These are phyloP conservation scores for Tetranychus truncatus DNA, from an alignment of 2,888 invertebrate species.

Conservation along the genomic window DNA sequence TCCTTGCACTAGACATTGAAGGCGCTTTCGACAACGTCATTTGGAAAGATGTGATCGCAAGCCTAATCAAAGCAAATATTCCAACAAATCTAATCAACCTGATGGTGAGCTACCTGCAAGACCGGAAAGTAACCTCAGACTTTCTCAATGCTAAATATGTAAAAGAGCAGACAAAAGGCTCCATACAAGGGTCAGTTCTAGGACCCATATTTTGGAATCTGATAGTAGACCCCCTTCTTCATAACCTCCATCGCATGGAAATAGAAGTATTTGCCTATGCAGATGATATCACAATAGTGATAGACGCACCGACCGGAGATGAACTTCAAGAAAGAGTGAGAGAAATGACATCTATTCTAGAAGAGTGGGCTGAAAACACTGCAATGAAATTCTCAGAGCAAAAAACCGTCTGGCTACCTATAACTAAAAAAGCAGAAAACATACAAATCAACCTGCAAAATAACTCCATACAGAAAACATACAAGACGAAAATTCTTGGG, in stretches of 20 bases:
- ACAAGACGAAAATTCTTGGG: no score
- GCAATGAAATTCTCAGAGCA: background rate
- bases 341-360: no score
- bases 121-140: no score
- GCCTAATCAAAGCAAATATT: no score
- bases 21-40: no score
- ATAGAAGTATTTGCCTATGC: conserved; percentile 7
- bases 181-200: conserved; percentile 10
- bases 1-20: no score
- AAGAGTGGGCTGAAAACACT: background rate
- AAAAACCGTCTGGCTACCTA: background rate
- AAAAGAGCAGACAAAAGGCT: conserved; percentile 13
- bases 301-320: background rate
- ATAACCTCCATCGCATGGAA: background rate
- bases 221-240: conserved; percentile 5
- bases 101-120: no score
- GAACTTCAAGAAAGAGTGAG: no score
- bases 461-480: no score
- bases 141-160: no score
- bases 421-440: background rate
- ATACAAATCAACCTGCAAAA: background rate
- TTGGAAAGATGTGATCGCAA: no score
- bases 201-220: conserved; percentile 18
- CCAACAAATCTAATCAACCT: no score
- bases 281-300: conserved; percentile 7